Conservation (phyloP, 2,797 vertebrate species). For the Anas acuta region DNA sequence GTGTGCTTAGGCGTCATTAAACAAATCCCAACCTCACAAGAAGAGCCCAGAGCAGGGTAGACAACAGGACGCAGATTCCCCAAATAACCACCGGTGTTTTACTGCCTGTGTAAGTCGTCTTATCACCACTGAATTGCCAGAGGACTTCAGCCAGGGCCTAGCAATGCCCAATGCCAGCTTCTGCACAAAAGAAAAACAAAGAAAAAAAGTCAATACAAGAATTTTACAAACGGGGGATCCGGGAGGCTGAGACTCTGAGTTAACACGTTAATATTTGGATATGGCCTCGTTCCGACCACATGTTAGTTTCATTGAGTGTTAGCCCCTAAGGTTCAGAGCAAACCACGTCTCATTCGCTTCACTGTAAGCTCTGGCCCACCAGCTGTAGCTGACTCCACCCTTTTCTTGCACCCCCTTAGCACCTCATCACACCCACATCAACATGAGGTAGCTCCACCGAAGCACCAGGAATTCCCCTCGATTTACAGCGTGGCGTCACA, state of each 20-base stretch:
- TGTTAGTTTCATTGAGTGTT: not conserved
- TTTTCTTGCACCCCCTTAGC: not conserved
- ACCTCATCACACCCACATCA: not conserved
- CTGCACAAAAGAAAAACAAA: not conserved
- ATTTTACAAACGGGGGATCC: not conserved
- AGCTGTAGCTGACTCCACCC: not conserved
- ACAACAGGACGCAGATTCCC: not conserved
- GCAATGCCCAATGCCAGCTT: not conserved
- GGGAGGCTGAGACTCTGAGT: not conserved
- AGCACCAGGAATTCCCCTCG: not conserved
- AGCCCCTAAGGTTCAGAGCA: not conserved
- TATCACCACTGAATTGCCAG: not conserved
- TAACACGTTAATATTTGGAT: not conserved
- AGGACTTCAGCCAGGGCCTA: not conserved
- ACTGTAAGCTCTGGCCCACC: not conserved
- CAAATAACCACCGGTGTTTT: not conserved
- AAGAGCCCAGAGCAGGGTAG: not conserved
- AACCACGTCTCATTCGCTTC: not conserved
- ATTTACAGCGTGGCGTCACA: not conserved
- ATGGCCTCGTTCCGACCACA: not conserved
- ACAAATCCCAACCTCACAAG: not conserved
- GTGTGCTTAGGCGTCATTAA: not conserved
- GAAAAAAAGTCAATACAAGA: not conserved
- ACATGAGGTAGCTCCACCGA: not conserved
- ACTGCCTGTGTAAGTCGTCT: not conserved